These are phyloP conservation scores for Silurus glanis DNA, from an alignment of 2,113 vertebrate species.

Conservation along the genomic window DNA sequence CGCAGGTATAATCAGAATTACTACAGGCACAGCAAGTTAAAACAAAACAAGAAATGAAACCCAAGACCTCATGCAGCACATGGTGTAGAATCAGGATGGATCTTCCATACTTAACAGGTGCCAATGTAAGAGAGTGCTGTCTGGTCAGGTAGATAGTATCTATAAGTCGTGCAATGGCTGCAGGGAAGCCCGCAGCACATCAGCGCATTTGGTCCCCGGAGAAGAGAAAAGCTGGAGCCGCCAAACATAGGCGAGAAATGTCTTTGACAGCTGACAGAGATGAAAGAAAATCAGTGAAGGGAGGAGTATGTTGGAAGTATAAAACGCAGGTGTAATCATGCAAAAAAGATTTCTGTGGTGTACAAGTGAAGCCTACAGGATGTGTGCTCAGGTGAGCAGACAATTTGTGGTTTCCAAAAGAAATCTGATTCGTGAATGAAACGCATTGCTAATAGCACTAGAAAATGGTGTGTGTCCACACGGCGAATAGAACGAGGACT, in stretches of 20 bases:
- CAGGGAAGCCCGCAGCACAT: slow-evolving; percentile 71
- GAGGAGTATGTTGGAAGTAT: slow-evolving; percentile 17
- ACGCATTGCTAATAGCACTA: slow-evolving; percentile 43
- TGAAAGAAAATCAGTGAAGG: slow-evolving; percentile 53
- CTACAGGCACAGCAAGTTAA: slow-evolving; percentile 22
- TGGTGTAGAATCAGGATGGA: slow-evolving; percentile 52
- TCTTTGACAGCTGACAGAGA: slow-evolving; percentile 63
- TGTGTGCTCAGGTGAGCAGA: slow-evolving; percentile 52
- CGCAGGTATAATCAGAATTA: neutral
- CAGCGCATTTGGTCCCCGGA: slow-evolving; percentile 65
- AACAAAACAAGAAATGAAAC: neutral
- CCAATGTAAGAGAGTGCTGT: slow-evolving; percentile 63
- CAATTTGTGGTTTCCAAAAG: slow-evolving; percentile 21
- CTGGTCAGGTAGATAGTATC: slow-evolving; percentile 64
- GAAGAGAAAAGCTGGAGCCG: slow-evolving; percentile 56
- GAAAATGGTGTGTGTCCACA: neutral
- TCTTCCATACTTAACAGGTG: slow-evolving; percentile 64
- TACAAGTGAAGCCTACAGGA: slow-evolving; percentile 33
- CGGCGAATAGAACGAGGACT: slow-evolving; percentile 15
- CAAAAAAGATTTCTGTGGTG: slow-evolving; percentile 47
- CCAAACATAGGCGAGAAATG: slow-evolving; percentile 63
- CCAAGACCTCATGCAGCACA: slow-evolving; percentile 14
- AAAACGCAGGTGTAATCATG: slow-evolving; percentile 45
- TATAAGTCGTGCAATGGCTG: slow-evolving; percentile 70
- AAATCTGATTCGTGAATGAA: slow-evolving; percentile 43